Evolutionary conservation across 2,888 invertebrate genomes (phyloP), one percentile per base, ranked within the genome.

Genomic region (Stenolophus ochropezus): DNA sequence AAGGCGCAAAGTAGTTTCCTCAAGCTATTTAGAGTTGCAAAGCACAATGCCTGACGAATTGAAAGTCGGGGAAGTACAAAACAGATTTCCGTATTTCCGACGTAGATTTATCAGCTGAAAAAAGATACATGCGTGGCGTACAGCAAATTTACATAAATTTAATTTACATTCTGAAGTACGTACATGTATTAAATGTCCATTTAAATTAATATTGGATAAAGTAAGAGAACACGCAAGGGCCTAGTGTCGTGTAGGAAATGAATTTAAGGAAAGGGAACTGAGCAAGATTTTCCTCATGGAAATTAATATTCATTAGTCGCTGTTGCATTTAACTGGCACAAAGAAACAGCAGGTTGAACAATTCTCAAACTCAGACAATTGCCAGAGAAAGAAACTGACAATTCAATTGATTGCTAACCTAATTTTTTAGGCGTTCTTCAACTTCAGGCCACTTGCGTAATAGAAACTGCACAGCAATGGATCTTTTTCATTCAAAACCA

Each of bases 161-260:
- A 33, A 69, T 69, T 69, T 69, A 33, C 65, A 33, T 69, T 33
- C 27, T 69, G 65, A 16, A 33, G 65, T 69, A 69, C 65, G 42
- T 69, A 69, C 65, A 69, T 33, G 65, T 69, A 69, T 69, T 69
- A 69, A 69, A 69, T 69, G 65, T 69, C 65, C 65, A 69, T 69
- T 33, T 33, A 33, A 33, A 69, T 69, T 69, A 61, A 69, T 69
- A 69, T 69, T 33, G 18, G 65, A 33, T 27, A 69, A 27, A 69
- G 33, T 42, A 69, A 16, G 42, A 14, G 33, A 69, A 27, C 65
- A 69, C 65, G 65, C 65, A 69, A 69, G 33, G 61, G 18, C 16
- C 18, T 33, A 16, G 21, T 61, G n/a, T 61, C 61, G 61, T 25
- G 61, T 25, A 14, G 61, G 23, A 61, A 25, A 61, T 61, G 14